A percentile compares a stretch with the other conserved stretches of the same genome.
phyloP scores from a whole-genome alignment of 2,888 invertebrate species.

The Metalampra italica region DNA sequence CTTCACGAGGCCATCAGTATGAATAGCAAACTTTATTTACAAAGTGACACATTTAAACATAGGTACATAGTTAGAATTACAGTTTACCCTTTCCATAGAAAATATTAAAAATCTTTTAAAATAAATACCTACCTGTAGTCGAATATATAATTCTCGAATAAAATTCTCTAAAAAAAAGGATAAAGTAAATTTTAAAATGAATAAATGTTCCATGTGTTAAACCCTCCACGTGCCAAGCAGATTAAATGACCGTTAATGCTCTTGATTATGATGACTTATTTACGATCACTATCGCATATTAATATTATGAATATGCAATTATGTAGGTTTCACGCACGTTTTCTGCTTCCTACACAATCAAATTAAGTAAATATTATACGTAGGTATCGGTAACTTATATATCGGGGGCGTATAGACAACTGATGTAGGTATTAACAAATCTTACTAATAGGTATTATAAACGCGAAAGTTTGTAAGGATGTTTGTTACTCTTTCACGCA shows the following conservation, averaged over 20 bases:
- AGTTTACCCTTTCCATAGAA: too few species aligned
- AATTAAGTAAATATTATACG: constrained; percentile 3
- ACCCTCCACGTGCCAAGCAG: neutral
- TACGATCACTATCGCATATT: constrained; percentile 16
- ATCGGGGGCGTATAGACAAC: constrained; percentile 5
- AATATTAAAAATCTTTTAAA: too few species aligned
- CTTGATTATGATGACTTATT: neutral
- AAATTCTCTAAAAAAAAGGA: too few species aligned
- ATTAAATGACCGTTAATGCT: neutral
- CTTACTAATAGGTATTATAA: neutral
- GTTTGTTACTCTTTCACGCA: too few species aligned
- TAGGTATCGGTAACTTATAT: constrained; percentile 12
- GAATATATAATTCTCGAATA: too few species aligned
- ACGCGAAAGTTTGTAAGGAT: too few species aligned
- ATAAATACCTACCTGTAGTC: too few species aligned
- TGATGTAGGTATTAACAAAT: neutral
- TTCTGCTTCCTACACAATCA: constrained; percentile 17
- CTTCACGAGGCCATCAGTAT: too few species aligned
- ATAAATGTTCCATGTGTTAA: constrained; percentile 8
- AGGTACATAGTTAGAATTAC: too few species aligned
- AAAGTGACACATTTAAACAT: too few species aligned
- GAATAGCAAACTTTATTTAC: too few species aligned
- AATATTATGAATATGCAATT: constrained; percentile 10
- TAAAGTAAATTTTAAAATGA: too few species aligned
- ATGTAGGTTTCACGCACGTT: constrained; percentile 10